Conservation (phyloP, 2,113 vertebrate species). For the Apaloderma vittatum region DNA sequence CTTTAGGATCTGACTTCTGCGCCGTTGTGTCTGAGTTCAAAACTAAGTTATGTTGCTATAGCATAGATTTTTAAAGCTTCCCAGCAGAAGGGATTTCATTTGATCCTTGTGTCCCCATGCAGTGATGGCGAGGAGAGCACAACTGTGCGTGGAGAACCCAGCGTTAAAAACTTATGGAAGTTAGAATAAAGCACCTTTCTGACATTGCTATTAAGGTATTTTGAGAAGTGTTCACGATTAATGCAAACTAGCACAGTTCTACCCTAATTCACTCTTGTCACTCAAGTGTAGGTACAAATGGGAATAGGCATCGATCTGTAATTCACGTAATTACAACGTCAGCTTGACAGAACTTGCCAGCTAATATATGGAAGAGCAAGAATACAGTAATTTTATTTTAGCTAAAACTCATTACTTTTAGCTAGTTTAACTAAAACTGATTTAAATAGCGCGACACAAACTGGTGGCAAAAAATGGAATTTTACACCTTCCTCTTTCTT, state of each 20-base stretch:
- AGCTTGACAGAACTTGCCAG: slow-evolving; percentile 5
- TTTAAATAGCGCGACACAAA: not conserved
- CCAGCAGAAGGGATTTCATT: not conserved
- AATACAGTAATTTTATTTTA: not conserved
- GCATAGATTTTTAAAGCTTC: not conserved
- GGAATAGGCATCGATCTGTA: not conserved
- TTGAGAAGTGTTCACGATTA: not conserved
- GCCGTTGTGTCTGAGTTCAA: not conserved
- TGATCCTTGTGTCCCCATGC: not conserved
- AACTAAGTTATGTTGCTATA: not conserved
- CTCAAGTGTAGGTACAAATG: not conserved
- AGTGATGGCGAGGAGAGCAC: not conserved
- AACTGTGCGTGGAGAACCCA: too few species aligned
- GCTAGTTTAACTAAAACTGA: not conserved
- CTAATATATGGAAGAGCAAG: not conserved
- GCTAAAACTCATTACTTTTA: not conserved
- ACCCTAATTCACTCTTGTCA: not conserved
- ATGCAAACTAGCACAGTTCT: not conserved
- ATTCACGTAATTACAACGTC: not conserved
- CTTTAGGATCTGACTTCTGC: not conserved
- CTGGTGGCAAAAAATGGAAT: not conserved
- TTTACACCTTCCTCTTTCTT: not conserved
- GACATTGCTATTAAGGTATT: not conserved
- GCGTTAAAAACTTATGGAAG: not conserved
- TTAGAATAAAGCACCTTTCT: not conserved